These are phyloP conservation scores for Yponomeuta cagnagella DNA, from an alignment of 2,888 invertebrate genomes.

Conservation along the genomic window DNA sequence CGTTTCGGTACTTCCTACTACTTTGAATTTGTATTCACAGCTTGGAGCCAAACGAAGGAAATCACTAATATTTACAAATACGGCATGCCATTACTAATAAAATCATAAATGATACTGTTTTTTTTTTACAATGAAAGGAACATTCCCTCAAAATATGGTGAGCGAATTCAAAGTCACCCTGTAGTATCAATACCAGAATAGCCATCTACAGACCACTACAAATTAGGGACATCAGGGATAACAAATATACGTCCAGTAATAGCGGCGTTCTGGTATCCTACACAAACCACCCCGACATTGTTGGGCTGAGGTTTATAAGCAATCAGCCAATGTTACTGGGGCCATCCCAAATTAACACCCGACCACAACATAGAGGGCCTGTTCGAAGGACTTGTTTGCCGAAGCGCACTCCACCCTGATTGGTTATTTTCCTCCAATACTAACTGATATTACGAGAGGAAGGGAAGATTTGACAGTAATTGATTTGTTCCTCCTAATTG, in stretches of 20 bases:
- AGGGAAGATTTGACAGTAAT: constrained; percentile 47
- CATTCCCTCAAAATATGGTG: no score
- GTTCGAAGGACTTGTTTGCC: constrained; percentile 32
- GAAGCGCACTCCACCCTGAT: constrained; percentile 39
- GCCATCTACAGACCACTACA: constrained; percentile 8
- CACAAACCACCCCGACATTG: constrained; percentile 34
- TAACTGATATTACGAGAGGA: constrained; percentile 33
- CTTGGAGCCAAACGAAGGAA: no score
- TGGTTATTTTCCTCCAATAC: constrained; percentile 47
- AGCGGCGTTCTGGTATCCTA: background rate
- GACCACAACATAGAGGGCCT: constrained; percentile 45
- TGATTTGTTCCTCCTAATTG: constrained; percentile 40
- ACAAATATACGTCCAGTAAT: background rate
- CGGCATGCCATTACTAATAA: no score
- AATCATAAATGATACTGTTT: no score
- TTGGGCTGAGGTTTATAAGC: constrained; percentile 47
- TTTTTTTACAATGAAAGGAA: no score
- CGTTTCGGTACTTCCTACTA: no score
- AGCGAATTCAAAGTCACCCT: no score
- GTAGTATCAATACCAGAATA: background rate
- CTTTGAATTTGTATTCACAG: no score
- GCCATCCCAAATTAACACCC: constrained; percentile 53
- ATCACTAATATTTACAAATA: no score
- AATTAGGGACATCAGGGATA: background rate
- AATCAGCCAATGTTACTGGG: constrained; percentile 37